phyloP scores from a whole-genome alignment of 2,888 invertebrate genomes.

The Trichacis sp. region DNA sequence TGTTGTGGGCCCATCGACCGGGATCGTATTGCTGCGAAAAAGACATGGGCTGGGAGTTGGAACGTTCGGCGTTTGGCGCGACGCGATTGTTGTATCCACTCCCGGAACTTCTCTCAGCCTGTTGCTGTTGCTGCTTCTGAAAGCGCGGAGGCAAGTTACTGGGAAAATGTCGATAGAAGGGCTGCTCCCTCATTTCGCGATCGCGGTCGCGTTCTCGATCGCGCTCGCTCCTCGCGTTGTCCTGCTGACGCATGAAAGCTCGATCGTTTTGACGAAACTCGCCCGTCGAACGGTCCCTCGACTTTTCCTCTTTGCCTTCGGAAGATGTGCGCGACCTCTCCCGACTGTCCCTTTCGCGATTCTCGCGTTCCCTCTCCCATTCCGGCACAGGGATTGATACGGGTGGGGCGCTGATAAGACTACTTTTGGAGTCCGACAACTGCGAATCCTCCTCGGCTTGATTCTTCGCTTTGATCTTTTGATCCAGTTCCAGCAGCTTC shows the following conservation, averaged over 20 bases:
- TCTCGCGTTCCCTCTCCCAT: slow-evolving; percentile 71
- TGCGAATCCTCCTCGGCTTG: slow-evolving; percentile 63
- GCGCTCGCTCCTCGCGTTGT: slow-evolving; percentile 34
- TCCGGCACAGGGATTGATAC: slow-evolving; percentile 71
- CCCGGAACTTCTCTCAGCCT: slow-evolving; percentile 67
- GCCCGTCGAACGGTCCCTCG: slow-evolving; percentile 44
- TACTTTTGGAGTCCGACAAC: slow-evolving; percentile 65
- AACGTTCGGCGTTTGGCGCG: slow-evolving; percentile 62
- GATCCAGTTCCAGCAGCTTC: slow-evolving; percentile 78
- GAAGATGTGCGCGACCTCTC: slow-evolving; percentile 66
- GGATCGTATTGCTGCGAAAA: slow-evolving; percentile 65
- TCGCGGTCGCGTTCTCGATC: slow-evolving; percentile 62
- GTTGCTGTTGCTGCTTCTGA: slow-evolving; percentile 76
- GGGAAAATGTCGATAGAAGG: slow-evolving; percentile 82
- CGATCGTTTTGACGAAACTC: slow-evolving; percentile 51
- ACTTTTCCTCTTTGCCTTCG: slow-evolving; percentile 41
- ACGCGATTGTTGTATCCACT: slow-evolving; percentile 56
- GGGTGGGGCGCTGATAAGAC: slow-evolving; percentile 69
- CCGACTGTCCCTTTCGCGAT: slow-evolving; percentile 66
- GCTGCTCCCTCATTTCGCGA: slow-evolving; percentile 71
- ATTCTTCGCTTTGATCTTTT: slow-evolving; percentile 75
- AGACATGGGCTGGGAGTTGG: slow-evolving; percentile 51
- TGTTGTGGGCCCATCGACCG: slow-evolving; percentile 62
- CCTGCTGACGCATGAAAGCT: slow-evolving; percentile 43
- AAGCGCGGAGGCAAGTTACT: slow-evolving; percentile 88